Conservation (phyloP, 1,140 invertebrate genomes). For the Wasmannia auropunctata region DNA sequence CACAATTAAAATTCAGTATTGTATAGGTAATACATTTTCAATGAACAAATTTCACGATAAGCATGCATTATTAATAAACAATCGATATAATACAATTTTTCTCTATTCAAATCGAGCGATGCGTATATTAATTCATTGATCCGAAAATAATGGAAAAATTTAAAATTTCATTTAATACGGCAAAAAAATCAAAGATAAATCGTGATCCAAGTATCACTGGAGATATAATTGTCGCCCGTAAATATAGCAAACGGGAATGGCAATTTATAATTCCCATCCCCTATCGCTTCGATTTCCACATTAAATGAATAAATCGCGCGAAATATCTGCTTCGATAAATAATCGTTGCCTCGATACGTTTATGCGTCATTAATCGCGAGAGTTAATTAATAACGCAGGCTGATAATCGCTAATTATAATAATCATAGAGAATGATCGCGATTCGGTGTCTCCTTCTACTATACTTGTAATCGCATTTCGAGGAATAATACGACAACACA, state of each 20-base stretch:
- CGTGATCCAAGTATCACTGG: not conserved
- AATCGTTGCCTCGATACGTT: conserved; percentile 24
- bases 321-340: conserved; percentile 32
- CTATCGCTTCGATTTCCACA: not conserved
- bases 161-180: not conserved
- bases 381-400: conserved; percentile 19
- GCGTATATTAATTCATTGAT: not conserved
- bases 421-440: not conserved
- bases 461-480: not conserved
- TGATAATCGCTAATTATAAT: conserved; percentile 26
- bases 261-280: conserved; percentile 13
- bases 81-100: not conserved
- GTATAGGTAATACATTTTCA: not conserved
- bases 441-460: not conserved
- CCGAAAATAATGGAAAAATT: not conserved
- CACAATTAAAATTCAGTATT: conserved; percentile 15
- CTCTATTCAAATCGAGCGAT: not conserved
- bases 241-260: not conserved
- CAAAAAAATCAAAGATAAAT: conserved; percentile 10
- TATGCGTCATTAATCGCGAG: conserved; percentile 20
- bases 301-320: conserved; percentile 16
- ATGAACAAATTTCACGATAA: not conserved
- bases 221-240: not conserved
- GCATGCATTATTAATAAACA: conserved; percentile 6
- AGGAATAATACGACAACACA: not conserved